Conservation (phyloP, 30 jellyfish, hydroid and myxozoan species). For the Morbakka virulenta region DNA sequence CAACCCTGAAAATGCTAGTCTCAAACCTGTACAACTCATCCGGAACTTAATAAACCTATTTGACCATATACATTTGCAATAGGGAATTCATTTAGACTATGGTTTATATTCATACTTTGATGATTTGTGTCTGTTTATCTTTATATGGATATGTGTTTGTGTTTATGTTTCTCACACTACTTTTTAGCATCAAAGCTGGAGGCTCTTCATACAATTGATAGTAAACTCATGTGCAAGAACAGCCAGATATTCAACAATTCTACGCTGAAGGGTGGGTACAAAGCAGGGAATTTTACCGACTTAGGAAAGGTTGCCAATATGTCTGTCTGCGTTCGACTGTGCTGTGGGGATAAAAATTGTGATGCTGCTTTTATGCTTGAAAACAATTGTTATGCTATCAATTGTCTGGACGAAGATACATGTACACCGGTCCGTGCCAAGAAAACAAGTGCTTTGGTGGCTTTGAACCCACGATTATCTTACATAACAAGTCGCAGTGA, state of each 20-base stretch:
- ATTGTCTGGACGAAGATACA: slow-evolving; percentile 67
- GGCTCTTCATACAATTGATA: slow-evolving; percentile 59
- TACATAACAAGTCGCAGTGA: slow-evolving; percentile 93
- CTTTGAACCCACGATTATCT: slow-evolving; percentile 84
- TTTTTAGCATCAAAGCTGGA: slow-evolving; percentile 54
- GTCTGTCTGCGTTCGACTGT: slow-evolving; percentile 90
- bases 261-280: slow-evolving; percentile 93
- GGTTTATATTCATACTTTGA: no score
- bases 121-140: no score
- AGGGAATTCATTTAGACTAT: no score
- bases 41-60: no score
- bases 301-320: slow-evolving; percentile 87
- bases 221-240: slow-evolving; percentile 81
- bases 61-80: no score
- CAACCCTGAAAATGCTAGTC: no score
- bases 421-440: slow-evolving; percentile 95
- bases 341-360: slow-evolving; percentile 96
- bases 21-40: no score
- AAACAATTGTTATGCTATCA: slow-evolving; percentile 89
- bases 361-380: slow-evolving; percentile 98
- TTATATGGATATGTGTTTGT: no score
- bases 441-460: slow-evolving; percentile 74
- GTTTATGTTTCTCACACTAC: neutral
- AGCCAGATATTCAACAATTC: slow-evolving; percentile 82
- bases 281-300: slow-evolving; percentile 92